phyloP scores from a whole-genome alignment of 2,888 invertebrate genomes.

The Nesidiocoris tenuis region DNA sequence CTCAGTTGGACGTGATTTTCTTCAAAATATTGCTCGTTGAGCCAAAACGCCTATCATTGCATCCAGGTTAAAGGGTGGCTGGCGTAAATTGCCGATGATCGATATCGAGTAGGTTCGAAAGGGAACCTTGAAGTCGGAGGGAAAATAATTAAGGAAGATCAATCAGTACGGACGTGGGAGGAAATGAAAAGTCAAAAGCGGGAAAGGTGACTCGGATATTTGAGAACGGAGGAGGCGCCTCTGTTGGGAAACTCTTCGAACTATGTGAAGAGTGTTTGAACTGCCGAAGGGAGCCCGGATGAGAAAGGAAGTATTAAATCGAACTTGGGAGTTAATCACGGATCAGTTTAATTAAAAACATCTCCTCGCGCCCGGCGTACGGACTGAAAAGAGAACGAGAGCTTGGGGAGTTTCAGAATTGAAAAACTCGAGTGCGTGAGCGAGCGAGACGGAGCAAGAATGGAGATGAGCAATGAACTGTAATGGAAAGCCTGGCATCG shows the following conservation, averaged over 20 bases:
- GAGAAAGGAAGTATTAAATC: constrained; percentile 42
- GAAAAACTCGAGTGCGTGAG: constrained; percentile 24
- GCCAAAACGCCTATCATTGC: too few species aligned
- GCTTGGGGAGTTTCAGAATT: constrained; percentile 35
- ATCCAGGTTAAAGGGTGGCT: too few species aligned
- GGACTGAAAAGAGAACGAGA: background rate
- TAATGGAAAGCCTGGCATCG: background rate
- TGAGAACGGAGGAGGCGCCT: background rate
- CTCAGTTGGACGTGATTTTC: too few species aligned
- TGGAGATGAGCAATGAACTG: background rate
- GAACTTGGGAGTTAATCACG: constrained; percentile 37
- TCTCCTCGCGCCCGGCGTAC: background rate
- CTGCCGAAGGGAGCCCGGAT: background rate
- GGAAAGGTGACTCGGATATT: background rate
- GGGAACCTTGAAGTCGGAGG: too few species aligned
- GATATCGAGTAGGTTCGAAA: too few species aligned
- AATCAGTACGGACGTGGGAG: too few species aligned
- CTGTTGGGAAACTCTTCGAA: constrained; percentile 19
- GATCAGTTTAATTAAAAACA: constrained; percentile 43
- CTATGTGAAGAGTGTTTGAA: constrained; percentile 36
- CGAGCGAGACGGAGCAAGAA: background rate
- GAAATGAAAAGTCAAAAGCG: too few species aligned
- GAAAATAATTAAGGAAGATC: too few species aligned
- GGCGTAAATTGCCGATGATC: too few species aligned
- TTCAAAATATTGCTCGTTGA: too few species aligned